Percentiles rank a stretch among this genome's conserved stretches.
Conservation (phyloP, 2,113 vertebrate genomes). For the Thalassoma bifasciatum region DNA sequence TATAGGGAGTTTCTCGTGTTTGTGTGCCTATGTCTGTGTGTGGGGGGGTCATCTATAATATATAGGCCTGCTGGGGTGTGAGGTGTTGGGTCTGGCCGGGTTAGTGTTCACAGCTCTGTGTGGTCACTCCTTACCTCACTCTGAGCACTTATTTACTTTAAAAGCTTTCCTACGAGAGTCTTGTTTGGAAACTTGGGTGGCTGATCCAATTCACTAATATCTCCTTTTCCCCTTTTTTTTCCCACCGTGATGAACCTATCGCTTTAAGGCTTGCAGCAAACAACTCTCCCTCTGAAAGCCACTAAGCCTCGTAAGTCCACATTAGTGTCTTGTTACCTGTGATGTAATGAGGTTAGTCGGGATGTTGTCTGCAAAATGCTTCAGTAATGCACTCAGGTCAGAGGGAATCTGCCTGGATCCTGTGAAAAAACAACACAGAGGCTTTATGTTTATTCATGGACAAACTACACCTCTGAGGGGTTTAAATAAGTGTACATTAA, state of each 20-base stretch:
- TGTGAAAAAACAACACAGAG: constrained; percentile 23
- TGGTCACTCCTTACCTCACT: constrained; percentile 64
- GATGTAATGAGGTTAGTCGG: constrained; percentile 61
- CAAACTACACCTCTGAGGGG: constrained; percentile 10
- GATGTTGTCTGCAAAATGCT: constrained; percentile 47
- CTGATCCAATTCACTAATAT: constrained; percentile 58
- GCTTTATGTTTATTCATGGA: constrained; percentile 24
- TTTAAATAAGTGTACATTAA: background rate
- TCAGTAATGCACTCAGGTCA: constrained; percentile 33
- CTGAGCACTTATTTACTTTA: constrained; percentile 75
- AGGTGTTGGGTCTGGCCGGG: constrained; percentile 75
- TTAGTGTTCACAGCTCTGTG: constrained; percentile 71
- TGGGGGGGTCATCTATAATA: constrained; percentile 82
- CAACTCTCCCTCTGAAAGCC: constrained; percentile 57
- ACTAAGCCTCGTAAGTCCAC: constrained; percentile 53
- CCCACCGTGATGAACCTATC: constrained; percentile 47
- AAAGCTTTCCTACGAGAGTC: constrained; percentile 68
- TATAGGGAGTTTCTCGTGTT: constrained; percentile 55
- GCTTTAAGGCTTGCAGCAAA: constrained; percentile 41
- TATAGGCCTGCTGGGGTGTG: constrained; percentile 73
- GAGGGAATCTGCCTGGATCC: constrained; percentile 43
- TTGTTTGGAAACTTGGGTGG: constrained; percentile 57
- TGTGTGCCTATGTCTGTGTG: background rate
- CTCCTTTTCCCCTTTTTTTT: constrained; percentile 24
- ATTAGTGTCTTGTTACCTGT: constrained; percentile 70